A percentile compares a stretch with the other conserved stretches of the same genome.
Evolutionary conservation across 2,888 invertebrate genomes (phyloP).

Genomic region (Sympetrum striolatum): DNA sequence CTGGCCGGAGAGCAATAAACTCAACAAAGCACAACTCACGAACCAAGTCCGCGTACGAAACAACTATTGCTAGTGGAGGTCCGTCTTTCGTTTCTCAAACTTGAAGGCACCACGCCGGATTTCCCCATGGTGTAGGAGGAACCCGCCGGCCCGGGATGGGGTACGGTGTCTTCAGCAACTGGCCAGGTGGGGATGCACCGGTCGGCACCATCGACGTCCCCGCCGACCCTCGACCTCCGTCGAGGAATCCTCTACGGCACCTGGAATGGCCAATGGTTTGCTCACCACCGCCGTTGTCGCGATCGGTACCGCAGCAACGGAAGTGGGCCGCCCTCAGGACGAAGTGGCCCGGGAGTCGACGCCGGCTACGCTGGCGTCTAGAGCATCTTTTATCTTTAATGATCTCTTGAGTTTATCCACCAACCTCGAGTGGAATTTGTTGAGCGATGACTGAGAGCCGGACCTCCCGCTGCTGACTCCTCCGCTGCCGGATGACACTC

Average conservation of each 20-base stretch:
- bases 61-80: neutral
- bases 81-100: neutral
- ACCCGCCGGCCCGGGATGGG: neutral
- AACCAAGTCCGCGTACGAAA: neutral
- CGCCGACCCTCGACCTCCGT: neutral
- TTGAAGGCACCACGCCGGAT: neutral
- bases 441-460: slow-evolving; percentile 66
- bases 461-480: slow-evolving; percentile 44
- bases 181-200: slow-evolving; percentile 30
- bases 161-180: slow-evolving; percentile 9
- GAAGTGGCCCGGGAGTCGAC: slow-evolving; percentile 60
- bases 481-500: neutral
- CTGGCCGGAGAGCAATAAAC: neutral
- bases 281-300: slow-evolving; percentile 44
- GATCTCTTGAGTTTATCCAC: slow-evolving; percentile 80
- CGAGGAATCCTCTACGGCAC: neutral
- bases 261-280: slow-evolving; percentile 48
- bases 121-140: neutral
- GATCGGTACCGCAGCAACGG: slow-evolving; percentile 29
- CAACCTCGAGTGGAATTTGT: slow-evolving; percentile 81
- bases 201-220: slow-evolving; percentile 20
- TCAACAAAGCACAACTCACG: neutral
- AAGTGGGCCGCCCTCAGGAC: slow-evolving; percentile 60
- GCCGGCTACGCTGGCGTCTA: slow-evolving; percentile 60
- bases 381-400: slow-evolving; percentile 64